Base-by-base conservation (phyloP, 2,113 vertebrate genomes). In the Rhodinocichla rosea region DNA sequence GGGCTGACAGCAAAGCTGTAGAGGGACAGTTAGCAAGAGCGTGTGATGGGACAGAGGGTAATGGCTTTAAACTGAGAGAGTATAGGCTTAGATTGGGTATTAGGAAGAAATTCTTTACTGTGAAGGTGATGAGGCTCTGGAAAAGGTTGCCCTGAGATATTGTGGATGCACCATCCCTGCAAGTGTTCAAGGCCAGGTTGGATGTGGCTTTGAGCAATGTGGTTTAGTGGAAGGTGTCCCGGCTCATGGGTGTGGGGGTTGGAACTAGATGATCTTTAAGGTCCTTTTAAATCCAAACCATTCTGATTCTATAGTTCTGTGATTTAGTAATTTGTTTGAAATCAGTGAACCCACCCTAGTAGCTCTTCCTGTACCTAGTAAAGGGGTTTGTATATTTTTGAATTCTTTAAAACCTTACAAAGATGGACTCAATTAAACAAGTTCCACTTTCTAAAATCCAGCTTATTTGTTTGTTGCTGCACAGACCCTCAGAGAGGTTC, bases 181-280 rank as follows among this genome's bases (percentile, higher is more conserved):
- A 45, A 53, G 10, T 33, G 26, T 56, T 83, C 35, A 35, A 69
- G 35, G 17, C 5, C 40, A 49, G 21, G 15, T 3, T 49, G 47
- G 15, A 47, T n/a, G 64, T 22, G n/a, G 7, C 21, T 40, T 62
- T 35, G n/a, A 76, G 24, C 21, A 40, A 19, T 0, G 0, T 53
- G 12, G 15, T 69, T 47, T 23, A 33, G 26, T 28, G 32, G 7
- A 23, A 76, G 12, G 14, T 11, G 32, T 55, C 53, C 18, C 40
- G 32, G 30, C 30, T 55, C 2, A 1, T 76, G 40, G 15, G 14
- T 21, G 40, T 55, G 21, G 12, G 17, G 3, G 4, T 32, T 77
- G 35, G 26, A 83, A 56, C 26, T 35, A 32, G 18, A 42, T 69
- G 3, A 19, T 37, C 27, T 56, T 56, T 27, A 70, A 70, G 32